These are phyloP conservation scores for Chironomus tentans DNA, from an alignment of 2,888 invertebrate genomes.

Conservation along the genomic window DNA sequence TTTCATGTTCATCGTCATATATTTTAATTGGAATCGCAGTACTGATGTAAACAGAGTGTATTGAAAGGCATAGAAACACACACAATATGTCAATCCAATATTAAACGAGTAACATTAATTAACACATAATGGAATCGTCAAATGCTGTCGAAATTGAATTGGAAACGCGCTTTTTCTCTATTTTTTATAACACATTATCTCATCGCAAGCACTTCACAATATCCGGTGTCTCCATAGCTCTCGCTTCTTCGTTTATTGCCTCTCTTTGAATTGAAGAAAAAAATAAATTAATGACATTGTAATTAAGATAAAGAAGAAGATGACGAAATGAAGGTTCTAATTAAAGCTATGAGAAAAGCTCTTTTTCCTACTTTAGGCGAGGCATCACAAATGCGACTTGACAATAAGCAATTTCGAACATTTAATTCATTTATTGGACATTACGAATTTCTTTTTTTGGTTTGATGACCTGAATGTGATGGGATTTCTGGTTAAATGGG, in stretches of 20 bases:
- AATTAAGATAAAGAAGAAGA: slow-evolving; percentile 21
- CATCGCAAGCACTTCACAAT: slow-evolving; percentile 14
- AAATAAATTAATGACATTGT: slow-evolving; percentile 15
- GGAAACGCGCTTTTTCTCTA: neutral
- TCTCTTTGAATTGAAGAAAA: neutral
- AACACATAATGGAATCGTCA: slow-evolving; percentile 25
- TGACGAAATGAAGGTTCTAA: slow-evolving; percentile 4
- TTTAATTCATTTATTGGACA: too few species aligned
- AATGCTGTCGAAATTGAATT: slow-evolving; percentile 11
- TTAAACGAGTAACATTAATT: neutral
- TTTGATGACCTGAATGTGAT: too few species aligned
- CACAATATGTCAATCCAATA: neutral
- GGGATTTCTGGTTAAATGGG: too few species aligned
- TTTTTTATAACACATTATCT: neutral
- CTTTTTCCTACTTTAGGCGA: too few species aligned
- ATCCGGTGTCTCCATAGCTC: slow-evolving; percentile 12
- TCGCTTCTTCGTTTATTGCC: neutral
- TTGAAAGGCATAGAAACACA: too few species aligned
- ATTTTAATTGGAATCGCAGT: too few species aligned
- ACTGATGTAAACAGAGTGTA: too few species aligned
- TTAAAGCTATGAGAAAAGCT: slow-evolving; percentile 1
- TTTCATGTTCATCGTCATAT: too few species aligned
- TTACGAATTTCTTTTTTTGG: too few species aligned
- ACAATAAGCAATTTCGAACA: too few species aligned
- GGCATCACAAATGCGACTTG: too few species aligned